These are phyloP conservation scores for Laticauda laticaudata DNA, from an alignment of 2,113 vertebrate genomes.

Conservation along the genomic window DNA sequence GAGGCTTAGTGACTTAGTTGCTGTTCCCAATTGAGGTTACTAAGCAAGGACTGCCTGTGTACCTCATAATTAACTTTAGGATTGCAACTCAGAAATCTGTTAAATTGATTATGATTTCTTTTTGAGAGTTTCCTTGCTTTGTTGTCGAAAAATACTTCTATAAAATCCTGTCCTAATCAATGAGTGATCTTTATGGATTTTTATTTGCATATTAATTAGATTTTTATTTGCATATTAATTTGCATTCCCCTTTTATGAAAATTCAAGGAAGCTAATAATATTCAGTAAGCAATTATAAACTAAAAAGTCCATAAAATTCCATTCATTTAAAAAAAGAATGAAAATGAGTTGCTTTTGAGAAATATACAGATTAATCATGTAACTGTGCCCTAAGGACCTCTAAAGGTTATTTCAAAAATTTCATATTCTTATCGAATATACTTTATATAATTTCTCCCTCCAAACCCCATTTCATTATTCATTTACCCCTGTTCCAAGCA, in stretches of 20 bases:
- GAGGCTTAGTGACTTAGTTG: neutral
- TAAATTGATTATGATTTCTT: neutral
- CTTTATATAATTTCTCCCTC: neutral
- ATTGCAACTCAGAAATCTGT: neutral
- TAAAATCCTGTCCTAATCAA: neutral
- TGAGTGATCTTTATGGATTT: neutral
- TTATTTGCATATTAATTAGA: neutral
- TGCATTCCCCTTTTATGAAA: neutral
- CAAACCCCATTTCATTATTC: neutral
- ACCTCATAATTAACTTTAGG: neutral
- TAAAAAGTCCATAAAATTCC: neutral
- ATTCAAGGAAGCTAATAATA: neutral
- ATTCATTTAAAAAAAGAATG: neutral
- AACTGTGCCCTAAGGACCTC: slow-evolving; percentile 40
- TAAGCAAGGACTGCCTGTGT: neutral
- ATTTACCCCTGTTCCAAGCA: neutral
- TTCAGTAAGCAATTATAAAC: neutral
- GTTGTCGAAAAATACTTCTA: neutral
- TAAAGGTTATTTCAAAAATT: slow-evolving; percentile 14
- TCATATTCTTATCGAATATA: neutral
- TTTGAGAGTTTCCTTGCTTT: neutral
- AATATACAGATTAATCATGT: neutral
- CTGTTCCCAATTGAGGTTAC: neutral
- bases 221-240: neutral
- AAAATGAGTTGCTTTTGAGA: neutral